Conservation (phyloP, 2,113 vertebrate species). For the Talpa occidentalis region DNA sequence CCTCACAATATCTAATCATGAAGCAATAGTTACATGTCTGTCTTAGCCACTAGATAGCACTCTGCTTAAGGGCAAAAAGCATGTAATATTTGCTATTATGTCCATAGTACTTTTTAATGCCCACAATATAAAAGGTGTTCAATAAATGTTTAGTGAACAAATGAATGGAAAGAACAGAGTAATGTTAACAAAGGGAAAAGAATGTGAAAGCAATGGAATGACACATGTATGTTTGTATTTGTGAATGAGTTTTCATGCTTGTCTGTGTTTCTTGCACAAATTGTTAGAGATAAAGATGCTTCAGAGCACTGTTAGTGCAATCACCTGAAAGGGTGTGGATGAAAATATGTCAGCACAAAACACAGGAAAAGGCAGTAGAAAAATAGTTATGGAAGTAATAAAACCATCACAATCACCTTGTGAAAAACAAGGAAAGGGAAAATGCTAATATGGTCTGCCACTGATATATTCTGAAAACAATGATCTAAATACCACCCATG, state of each 20-base stretch:
- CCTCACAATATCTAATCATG: background rate
- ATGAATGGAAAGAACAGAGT: background rate
- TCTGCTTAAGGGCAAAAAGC: background rate
- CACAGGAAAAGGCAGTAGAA: background rate
- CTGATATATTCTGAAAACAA: conserved; percentile 63
- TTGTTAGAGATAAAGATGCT: background rate
- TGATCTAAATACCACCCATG: conserved; percentile 64
- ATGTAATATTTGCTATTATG: background rate
- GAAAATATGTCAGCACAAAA: background rate
- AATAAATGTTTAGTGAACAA: background rate
- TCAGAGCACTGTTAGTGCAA: background rate
- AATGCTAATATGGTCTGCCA: conserved; percentile 65
- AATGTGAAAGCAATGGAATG: background rate
- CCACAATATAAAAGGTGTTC: background rate
- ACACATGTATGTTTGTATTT: background rate
- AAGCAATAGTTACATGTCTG: background rate
- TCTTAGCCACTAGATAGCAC: background rate
- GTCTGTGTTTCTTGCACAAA: background rate
- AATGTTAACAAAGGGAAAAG: background rate
- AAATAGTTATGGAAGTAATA: background rate
- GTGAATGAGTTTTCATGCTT: background rate
- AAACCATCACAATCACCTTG: background rate
- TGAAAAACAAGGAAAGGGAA: background rate
- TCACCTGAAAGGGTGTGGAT: background rate
- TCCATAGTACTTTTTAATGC: background rate